Percentiles rank a stretch among this genome's conserved stretches.
Conservation (phyloP, 35 echinoderm and acorn worm species). For the Holothuria glaberrima region DNA sequence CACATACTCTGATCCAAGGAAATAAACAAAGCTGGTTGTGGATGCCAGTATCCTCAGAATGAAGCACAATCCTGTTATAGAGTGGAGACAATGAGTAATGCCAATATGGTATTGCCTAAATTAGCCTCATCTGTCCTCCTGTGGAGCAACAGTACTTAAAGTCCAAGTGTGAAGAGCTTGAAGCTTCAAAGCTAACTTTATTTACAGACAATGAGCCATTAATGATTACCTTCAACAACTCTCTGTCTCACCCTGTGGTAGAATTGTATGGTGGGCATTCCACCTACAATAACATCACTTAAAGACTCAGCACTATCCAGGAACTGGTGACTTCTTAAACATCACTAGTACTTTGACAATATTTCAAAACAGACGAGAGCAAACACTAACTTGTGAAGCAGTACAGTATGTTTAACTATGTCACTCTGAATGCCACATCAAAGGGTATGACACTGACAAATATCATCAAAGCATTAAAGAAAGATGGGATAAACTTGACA, state of each 20-base stretch:
- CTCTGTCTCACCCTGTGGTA: constrained; percentile 53
- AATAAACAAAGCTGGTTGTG: constrained; percentile 46
- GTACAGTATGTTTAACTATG: no score
- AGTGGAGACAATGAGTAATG: not conserved
- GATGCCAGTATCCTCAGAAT: constrained; percentile 72
- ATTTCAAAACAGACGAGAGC: no score
- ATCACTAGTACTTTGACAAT: no score
- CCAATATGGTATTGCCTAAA: constrained; percentile 29
- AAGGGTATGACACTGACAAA: no score
- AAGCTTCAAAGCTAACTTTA: constrained; percentile 22
- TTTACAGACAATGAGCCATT: constrained; percentile 9
- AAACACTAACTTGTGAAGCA: no score
- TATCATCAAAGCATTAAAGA: no score
- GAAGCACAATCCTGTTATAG: constrained; percentile 18
- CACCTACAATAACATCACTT: constrained; percentile 57
- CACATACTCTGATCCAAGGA: constrained; percentile 55
- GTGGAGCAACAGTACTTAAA: constrained; percentile 66
- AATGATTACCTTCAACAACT: constrained; percentile 35
- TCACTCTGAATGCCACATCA: no score
- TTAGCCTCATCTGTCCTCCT: constrained; percentile 50
- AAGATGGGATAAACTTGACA: no score
- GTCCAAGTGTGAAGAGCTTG: constrained; percentile 69
- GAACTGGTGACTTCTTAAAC: constrained; percentile 66
- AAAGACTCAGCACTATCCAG: constrained; percentile 53
- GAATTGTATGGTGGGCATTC: constrained; percentile 66